Base-by-base conservation (phyloP, 2,113 vertebrate species). In the Cacatua alba region DNA sequence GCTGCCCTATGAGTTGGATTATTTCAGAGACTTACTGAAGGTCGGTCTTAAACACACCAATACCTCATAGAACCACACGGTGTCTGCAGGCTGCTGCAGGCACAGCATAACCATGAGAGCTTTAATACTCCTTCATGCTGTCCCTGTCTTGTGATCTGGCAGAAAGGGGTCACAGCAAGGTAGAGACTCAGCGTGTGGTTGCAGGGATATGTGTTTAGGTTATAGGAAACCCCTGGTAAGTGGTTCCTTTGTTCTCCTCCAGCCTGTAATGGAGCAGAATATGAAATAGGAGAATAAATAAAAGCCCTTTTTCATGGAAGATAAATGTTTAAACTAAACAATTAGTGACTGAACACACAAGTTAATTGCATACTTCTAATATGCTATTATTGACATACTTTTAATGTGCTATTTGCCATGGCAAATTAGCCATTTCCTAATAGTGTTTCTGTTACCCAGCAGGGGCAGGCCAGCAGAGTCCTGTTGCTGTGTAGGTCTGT, bases 271-370 rank as follows among this genome's bases (percentile, higher is more conserved):
- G 7, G 76, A 86, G 24, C 10, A 1, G 5, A 83, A 16, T 39
- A 31, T 28, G 21, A 80, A 93, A 60, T 5, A 44, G 4, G 33
- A 48, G 91, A 94, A 92, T 43, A 86, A 92, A 68, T 37, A 51
- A 62, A 89, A 69, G 65, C 10, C 39, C 9, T 29, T 52, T 78
- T 85, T 44, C 76, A 60, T 24, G 48, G 68, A 69, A 89, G 72
- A 78, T 39, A 92, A 95, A 95, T 92, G 71, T 95, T 93, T 92
- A 65, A 96, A 92, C 85, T 71, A 48, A 96, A 76, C 88, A 87
- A 87, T 97, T 96, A 95, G 53, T 49, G 82, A 8, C 55, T 92
- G 90, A 92, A 76, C 37, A 78, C 75, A 92, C 72, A 83, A 76
- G 82, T 75, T 97, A 94, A 94, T 87, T 86, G 24, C 84, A 24